Conservation (phyloP, 2,797 vertebrate species). For the Cyprinella venusta region DNA sequence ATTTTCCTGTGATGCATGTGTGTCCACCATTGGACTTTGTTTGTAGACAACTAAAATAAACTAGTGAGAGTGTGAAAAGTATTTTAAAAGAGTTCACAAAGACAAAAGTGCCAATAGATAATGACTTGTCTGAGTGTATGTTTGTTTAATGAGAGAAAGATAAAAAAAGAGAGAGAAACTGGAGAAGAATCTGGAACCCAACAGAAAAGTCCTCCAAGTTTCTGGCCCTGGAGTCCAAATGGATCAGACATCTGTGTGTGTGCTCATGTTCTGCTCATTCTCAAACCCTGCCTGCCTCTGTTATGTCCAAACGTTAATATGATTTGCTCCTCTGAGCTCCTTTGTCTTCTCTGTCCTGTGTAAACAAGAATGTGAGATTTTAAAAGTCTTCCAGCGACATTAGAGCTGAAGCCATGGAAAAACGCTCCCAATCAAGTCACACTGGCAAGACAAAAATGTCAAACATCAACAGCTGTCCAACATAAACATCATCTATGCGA, state of each 20-base stretch:
- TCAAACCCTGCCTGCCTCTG: conserved; percentile 44
- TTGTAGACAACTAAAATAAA: conserved; percentile 6
- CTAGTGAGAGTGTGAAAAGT: background rate
- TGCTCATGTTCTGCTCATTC: conserved; percentile 48
- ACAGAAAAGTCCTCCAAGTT: conserved; percentile 25
- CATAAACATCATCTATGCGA: conserved; percentile 27
- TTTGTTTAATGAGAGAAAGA: conserved; percentile 14
- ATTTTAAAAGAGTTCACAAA: background rate
- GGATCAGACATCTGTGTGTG: conserved; percentile 56
- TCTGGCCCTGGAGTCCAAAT: conserved; percentile 53
- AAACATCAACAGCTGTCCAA: conserved; percentile 38
- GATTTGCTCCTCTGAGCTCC: conserved; percentile 35
- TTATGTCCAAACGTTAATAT: conserved; percentile 47
- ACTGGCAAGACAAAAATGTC: conserved; percentile 32
- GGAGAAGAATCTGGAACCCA: conserved; percentile 41
- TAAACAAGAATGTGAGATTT: conserved; percentile 35
- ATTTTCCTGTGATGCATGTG: background rate
- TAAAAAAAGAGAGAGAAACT: background rate
- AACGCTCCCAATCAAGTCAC: conserved; percentile 16
- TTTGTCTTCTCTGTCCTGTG: conserved; percentile 14
- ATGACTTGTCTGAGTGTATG: background rate
- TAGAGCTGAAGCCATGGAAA: conserved; percentile 20
- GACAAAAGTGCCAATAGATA: background rate
- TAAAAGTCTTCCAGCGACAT: conserved; percentile 21
- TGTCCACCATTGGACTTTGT: background rate